Percentiles rank a stretch among this genome's conserved stretches.
phyloP scores from a whole-genome alignment of 1,140 invertebrate species.

The Scaptomyza hsui region DNA sequence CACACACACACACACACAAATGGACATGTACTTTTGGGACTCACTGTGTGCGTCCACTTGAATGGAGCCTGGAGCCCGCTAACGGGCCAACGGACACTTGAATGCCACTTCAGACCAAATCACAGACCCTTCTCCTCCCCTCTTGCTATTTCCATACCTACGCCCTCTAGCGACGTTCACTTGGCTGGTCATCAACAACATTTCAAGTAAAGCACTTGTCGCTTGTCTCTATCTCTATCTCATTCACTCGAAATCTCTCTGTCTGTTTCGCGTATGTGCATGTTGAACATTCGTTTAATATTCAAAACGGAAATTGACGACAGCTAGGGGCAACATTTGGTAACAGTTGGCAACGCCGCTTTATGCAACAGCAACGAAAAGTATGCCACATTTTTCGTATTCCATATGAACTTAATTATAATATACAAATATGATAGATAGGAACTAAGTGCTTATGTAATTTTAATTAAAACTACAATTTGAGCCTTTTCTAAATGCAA shows the following conservation, averaged over 20 bases:
- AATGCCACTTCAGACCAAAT: conserved; percentile 45
- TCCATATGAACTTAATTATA: too few species aligned
- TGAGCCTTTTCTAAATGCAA: too few species aligned
- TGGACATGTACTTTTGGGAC: not conserved
- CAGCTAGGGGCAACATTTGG: conserved; percentile 33
- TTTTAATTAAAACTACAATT: not conserved
- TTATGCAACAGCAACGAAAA: too few species aligned
- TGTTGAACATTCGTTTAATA: conserved; percentile 46
- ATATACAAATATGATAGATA: too few species aligned
- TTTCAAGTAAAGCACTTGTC: conserved; percentile 20
- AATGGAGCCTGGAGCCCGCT: conserved; percentile 29
- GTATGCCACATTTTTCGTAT: too few species aligned
- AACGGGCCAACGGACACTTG: conserved; percentile 51
- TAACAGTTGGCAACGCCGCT: conserved; percentile 8
- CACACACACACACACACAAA: not conserved
- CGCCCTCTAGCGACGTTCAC: not conserved
- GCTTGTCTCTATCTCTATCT: not conserved
- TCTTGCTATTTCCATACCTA: not conserved
- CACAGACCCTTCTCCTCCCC: conserved; percentile 4
- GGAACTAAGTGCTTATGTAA: too few species aligned
- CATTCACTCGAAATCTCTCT: not conserved
- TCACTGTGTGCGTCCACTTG: conserved; percentile 25
- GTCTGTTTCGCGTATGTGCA: not conserved
- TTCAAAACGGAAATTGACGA: conserved; percentile 43
- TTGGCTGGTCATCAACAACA: conserved; percentile 31